Evolutionary conservation across 2,113 vertebrate genomes (phyloP).

Genomic region (Bos javanicus): DNA sequence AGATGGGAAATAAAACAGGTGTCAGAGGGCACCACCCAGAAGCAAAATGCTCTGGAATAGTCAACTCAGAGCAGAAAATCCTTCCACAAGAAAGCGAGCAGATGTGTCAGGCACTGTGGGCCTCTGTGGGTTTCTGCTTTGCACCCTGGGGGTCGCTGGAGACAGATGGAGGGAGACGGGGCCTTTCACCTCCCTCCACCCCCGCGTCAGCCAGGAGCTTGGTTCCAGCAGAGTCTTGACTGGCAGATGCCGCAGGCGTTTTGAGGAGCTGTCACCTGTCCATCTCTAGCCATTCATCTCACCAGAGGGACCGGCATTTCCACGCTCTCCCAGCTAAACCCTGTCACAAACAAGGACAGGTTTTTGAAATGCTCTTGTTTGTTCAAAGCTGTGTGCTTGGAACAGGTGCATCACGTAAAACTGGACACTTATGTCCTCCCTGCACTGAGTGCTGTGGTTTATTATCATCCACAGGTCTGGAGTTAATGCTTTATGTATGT

Average conservation of each 20-base stretch:
- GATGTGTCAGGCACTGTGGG: background rate
- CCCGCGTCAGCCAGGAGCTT: accelerated
- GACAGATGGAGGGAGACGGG: background rate
- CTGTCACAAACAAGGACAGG: background rate
- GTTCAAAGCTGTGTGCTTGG: background rate
- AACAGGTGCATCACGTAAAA: background rate
- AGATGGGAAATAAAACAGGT: background rate
- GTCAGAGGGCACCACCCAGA: background rate
- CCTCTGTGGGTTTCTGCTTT: background rate
- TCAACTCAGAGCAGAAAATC: background rate
- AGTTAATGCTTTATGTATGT: background rate
- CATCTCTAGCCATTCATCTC: background rate
- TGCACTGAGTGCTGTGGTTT: background rate
- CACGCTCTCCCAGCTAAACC: background rate
- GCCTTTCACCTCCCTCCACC: accelerated
- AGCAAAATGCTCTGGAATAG: background rate
- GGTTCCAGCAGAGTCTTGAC: background rate
- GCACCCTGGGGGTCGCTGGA: background rate
- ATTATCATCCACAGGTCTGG: background rate
- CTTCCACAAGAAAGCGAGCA: background rate
- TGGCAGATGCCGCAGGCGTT: background rate
- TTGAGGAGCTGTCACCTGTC: background rate
- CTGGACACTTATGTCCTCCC: background rate
- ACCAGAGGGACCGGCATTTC: background rate
- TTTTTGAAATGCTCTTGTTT: background rate